These are phyloP conservation scores for Hypanus sabinus DNA, from an alignment of 2,113 vertebrate species.

Conservation along the genomic window DNA sequence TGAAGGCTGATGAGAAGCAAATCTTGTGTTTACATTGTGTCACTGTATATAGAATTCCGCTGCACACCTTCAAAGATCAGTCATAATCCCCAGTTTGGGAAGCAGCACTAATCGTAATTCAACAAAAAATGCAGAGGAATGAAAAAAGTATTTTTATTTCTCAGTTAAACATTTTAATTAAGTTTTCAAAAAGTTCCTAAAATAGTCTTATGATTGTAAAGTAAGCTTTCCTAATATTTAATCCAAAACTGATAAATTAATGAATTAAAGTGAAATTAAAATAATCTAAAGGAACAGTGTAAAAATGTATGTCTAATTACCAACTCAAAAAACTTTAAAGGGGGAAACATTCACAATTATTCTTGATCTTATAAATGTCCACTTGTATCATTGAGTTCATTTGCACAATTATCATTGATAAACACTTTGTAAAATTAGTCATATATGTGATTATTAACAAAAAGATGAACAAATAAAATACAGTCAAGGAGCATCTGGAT, in stretches of 20 bases:
- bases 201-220: background rate
- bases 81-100: background rate
- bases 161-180: background rate
- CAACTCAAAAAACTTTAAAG: background rate
- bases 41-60: background rate
- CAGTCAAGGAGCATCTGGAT: too few relatives aligned
- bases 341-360: conserved; percentile 51
- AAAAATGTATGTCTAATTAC: too few relatives aligned
- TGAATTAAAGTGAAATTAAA: background rate
- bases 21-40: background rate
- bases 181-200: background rate
- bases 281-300: background rate
- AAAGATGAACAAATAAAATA: conserved; percentile 38
- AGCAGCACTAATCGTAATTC: background rate
- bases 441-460: conserved; percentile 63
- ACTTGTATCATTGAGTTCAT: conserved; percentile 67
- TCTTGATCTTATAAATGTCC: conserved; percentile 65
- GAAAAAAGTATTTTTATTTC: background rate
- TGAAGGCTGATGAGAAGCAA: background rate
- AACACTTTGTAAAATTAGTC: conserved; percentile 70
- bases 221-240: background rate
- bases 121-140: background rate
- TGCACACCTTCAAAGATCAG: background rate
- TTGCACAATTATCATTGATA: conserved; percentile 68
- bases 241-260: background rate